A percentile compares a stretch with the other conserved stretches of the same genome.
Conservation (phyloP, 2,888 invertebrate genomes). For the Lochmaea crataegi region DNA sequence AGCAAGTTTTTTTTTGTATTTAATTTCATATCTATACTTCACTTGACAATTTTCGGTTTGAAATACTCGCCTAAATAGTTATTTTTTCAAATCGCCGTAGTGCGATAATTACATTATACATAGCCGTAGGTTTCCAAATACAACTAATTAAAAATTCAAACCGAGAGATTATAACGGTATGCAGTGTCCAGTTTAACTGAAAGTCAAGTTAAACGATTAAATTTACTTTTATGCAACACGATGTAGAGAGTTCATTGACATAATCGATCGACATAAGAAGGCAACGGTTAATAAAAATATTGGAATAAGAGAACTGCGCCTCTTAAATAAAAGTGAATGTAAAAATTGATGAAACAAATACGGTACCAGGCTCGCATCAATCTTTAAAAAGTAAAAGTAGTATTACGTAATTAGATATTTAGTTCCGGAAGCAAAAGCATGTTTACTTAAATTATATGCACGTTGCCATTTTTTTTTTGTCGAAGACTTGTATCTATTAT, state of each 20-base stretch:
- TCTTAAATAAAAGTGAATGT: slow-evolving; percentile 17
- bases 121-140: neutral
- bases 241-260: slow-evolving; percentile 11
- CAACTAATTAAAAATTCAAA: slow-evolving; percentile 7
- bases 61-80: no score
- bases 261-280: slow-evolving; percentile 3
- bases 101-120: neutral
- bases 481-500: neutral
- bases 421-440: slow-evolving; percentile 3
- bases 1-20: no score
- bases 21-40: no score
- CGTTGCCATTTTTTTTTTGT: neutral
- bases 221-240: slow-evolving; percentile 13
- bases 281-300: slow-evolving; percentile 11
- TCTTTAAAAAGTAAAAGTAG: slow-evolving; percentile 22
- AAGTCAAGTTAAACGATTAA: slow-evolving; percentile 7
- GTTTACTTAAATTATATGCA: neutral
- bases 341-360: slow-evolving; percentile 23
- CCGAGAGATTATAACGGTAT: slow-evolving; percentile 1
- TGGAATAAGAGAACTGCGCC: slow-evolving; percentile 16
- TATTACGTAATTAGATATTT: slow-evolving; percentile 20
- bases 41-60: no score
- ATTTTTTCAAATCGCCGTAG: no score
- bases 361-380: slow-evolving; percentile 15
- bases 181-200: slow-evolving; percentile 4